Evolutionary conservation across 2,888 invertebrate genomes (phyloP).

Genomic region (Clanis bilineata): DNA sequence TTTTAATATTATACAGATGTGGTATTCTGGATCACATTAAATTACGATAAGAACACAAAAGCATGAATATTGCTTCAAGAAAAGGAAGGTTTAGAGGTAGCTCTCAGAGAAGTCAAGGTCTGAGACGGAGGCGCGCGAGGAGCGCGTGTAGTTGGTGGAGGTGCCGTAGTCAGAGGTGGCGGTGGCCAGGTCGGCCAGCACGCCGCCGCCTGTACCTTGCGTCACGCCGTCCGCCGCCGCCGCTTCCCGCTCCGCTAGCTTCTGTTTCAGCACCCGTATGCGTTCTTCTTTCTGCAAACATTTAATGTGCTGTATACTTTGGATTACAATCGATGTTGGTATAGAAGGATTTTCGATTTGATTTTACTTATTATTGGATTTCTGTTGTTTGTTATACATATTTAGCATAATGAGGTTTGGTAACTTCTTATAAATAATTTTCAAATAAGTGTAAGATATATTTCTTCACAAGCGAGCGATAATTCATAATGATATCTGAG

Average conservation of each 20-base stretch:
- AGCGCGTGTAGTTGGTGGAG: slow-evolving; percentile 90
- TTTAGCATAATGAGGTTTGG: too few species aligned
- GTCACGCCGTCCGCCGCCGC: slow-evolving; percentile 82
- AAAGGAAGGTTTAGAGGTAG: slow-evolving; percentile 84
- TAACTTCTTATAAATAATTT: too few species aligned
- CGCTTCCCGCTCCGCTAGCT: slow-evolving; percentile 89
- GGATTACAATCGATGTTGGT: not conserved
- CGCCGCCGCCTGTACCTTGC: slow-evolving; percentile 88
- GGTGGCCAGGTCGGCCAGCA: slow-evolving; percentile 90
- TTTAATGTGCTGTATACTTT: slow-evolving; percentile 8
- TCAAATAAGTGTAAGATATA: too few species aligned
- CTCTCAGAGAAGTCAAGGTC: slow-evolving; percentile 95
- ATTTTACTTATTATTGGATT: too few species aligned
- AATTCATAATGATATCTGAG: too few species aligned
- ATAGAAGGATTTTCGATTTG: too few species aligned
- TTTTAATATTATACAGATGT: too few species aligned
- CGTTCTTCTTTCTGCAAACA: slow-evolving; percentile 92
- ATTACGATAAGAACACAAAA: not conserved
- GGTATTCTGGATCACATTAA: not conserved
- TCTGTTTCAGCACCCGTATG: slow-evolving; percentile 90
- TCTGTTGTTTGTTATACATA: too few species aligned
- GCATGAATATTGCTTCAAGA: not conserved
- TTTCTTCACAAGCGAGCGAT: too few species aligned
- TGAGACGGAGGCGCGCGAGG: slow-evolving; percentile 91
- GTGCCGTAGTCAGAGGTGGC: slow-evolving; percentile 90